Evolutionary conservation across 1,140 invertebrate species (phyloP).

Genomic region (Palaemon carinicauda): DNA sequence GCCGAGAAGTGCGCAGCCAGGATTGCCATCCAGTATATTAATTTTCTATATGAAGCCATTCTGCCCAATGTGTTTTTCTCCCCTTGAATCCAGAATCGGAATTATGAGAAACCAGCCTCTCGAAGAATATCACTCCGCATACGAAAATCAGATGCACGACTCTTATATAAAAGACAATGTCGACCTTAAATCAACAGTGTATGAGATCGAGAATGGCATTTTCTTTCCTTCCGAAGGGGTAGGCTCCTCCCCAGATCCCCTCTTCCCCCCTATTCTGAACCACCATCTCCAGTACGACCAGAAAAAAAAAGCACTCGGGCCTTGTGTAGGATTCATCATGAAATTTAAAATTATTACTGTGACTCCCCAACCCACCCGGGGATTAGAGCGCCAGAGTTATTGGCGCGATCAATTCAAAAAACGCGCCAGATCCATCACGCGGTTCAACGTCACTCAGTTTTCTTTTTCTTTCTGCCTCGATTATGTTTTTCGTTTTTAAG

Average conservation of each 20-base stretch:
- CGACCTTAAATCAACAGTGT: not conserved
- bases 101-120: not conserved
- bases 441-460: not conserved
- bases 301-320: not conserved
- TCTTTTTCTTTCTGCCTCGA: too few species aligned
- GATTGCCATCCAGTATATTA: not conserved
- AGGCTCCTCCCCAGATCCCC: too few species aligned
- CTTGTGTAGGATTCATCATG: constrained; percentile 25
- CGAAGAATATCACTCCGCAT: not conserved
- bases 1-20: not conserved
- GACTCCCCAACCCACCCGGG: constrained; percentile 32
- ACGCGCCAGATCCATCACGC: not conserved
- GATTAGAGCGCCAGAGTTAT: constrained; percentile 25
- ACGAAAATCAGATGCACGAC: not conserved
- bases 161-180: not conserved
- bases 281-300: not conserved
- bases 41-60: not conserved
- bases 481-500: too few species aligned
- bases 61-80: not conserved
- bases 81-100: not conserved
- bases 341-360: constrained; percentile 47
- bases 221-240: too few species aligned
- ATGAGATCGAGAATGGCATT: too few species aligned
- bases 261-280: too few species aligned
- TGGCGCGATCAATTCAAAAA: not conserved